Evolutionary conservation across 2,113 vertebrate species (phyloP), one percentile per base, ranked within the genome.

Genomic region (Microcebus ravelobensis): DNA sequence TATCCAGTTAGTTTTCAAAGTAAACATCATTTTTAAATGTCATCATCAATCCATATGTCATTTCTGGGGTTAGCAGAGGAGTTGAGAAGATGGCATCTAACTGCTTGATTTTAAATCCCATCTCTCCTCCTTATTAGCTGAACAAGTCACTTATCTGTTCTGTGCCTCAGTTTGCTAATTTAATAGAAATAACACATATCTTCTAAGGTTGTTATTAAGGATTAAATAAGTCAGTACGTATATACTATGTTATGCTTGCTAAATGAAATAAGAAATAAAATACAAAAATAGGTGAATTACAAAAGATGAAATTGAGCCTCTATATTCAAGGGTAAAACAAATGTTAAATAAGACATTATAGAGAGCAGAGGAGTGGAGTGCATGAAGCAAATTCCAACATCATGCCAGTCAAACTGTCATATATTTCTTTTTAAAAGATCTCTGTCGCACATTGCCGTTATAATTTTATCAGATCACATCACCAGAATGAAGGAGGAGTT

Each of bases 231-330:
- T 85, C 83, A 68, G 23, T n/a, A 63, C 25, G 6, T 45, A 42
- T 76, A 39, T 31, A 18, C 50, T 61, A 42, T 18, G 34, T 61
- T 45, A 36, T n/a, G 6, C 31, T 52, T 36, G 42, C 55, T n/a
- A 45, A 68, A 29, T 83, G 42, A 73, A 92, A 87, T 55, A 79
- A 94, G 34, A 94, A 86, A 48, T 63, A 80, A 85, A 92, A 82
- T 21, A 29, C 29, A 52, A 83, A 87, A 91, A 50, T 10, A 52
- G 4, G 1, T 57, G 81, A 15, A 76, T 59, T 45, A 36, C 29
- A 80, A 50, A 89, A 83, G 21, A 77, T 92, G 65, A 74, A 83
- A 68, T 11, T 23, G 31, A 92, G 6, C 1, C 63, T 15, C 12
- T 68, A 11, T 17, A 18, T 11, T 70, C 29, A 52, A 61, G 8